A percentile compares a stretch with the other conserved stretches of the same genome.
Conservation (phyloP, 1,140 invertebrate genomes). For the Scaptomyza graminum region DNA sequence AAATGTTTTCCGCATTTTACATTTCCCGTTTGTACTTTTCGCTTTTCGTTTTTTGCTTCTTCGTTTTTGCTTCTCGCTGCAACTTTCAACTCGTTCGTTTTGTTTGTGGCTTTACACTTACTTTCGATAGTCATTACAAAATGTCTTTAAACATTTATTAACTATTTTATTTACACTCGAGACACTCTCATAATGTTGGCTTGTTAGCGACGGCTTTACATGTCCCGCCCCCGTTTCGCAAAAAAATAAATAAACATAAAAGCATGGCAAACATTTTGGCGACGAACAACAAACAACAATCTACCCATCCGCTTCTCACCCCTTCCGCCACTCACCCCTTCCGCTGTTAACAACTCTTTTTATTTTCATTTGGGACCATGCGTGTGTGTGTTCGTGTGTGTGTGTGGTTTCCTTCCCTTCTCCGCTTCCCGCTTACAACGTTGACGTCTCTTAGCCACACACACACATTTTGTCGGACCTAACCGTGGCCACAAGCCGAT, state of each 20-base stretch:
- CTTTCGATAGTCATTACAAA: no score
- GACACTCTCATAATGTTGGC: conserved; percentile 10
- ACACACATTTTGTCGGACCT: conserved; percentile 32
- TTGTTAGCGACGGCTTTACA: conserved; percentile 34
- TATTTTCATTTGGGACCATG: conserved; percentile 61
- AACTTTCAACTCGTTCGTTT: neutral
- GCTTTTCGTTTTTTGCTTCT: no score
- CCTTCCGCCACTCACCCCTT: neutral
- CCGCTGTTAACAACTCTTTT: conserved; percentile 21
- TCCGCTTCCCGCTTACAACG: neutral
- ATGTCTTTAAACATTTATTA: neutral
- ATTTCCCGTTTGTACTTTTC: no score
- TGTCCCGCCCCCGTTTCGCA: neutral
- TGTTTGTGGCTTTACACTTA: no score
- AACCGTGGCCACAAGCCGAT: conserved; percentile 63
- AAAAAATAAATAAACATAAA: no score
- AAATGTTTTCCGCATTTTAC: no score
- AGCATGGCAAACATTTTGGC: conserved; percentile 19
- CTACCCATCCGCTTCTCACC: neutral
- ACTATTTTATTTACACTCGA: neutral
- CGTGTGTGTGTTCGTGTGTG: neutral
- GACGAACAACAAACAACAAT: neutral
- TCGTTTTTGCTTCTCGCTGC: neutral
- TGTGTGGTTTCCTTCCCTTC: conserved; percentile 50
- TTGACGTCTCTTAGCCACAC: conserved; percentile 11